Percentiles rank a stretch among this genome's conserved stretches.
These are phyloP conservation scores for Indicator maculatus DNA, from an alignment of 2,113 vertebrate species.

Conservation along the genomic window DNA sequence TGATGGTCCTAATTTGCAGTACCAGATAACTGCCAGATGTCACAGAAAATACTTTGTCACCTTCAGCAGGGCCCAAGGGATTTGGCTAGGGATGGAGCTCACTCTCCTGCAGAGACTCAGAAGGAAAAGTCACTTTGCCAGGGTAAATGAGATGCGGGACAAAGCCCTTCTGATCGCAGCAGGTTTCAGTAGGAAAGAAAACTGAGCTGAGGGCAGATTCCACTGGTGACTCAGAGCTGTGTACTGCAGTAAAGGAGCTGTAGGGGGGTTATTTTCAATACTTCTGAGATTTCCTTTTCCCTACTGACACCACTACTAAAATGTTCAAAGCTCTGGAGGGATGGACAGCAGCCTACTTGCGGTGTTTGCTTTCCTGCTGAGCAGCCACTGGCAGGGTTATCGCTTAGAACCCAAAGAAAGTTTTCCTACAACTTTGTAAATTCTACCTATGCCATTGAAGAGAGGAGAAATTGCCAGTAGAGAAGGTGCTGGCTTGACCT, in stretches of 20 bases:
- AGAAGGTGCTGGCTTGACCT: background rate
- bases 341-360: background rate
- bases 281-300: background rate
- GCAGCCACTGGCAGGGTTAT: background rate
- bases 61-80: background rate
- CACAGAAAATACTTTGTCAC: background rate
- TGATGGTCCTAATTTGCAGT: background rate
- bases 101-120: background rate
- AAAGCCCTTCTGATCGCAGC: background rate
- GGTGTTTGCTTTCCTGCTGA: background rate
- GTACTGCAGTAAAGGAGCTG: background rate
- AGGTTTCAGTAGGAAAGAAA: background rate
- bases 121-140: background rate
- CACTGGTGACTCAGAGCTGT: background rate
- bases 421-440: background rate
- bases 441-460: background rate
- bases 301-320: background rate
- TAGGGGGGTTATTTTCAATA: background rate
- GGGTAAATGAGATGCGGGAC: conserved; percentile 8
- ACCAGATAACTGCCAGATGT: background rate
- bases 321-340: background rate
- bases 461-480: background rate
- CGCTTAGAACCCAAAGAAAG: background rate
- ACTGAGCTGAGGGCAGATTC: background rate
- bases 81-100: background rate